Evolutionary conservation across 2,113 vertebrate species (phyloP), one percentile per base, ranked within the genome.

Genomic region (Noturus placidus): DNA sequence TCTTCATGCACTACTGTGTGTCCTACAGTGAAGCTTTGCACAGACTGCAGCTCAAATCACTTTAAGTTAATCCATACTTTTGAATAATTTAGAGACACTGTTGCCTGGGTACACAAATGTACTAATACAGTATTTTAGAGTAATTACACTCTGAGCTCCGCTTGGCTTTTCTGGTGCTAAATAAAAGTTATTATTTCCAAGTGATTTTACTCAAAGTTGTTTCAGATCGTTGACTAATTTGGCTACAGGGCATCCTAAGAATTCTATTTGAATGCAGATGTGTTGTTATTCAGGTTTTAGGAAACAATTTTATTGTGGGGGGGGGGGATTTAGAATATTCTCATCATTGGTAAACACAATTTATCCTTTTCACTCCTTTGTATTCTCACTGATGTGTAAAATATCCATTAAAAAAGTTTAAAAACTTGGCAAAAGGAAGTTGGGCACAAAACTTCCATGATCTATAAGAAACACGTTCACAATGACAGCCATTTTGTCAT

Each of bases 11-110:
- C 83, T 69, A 83, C 89, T 63, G 82, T 85, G 82, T 61, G 30
- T 77, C 70, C 76, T 78, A 78, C 84, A 87, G 85, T 79, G 81
- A 77, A 78, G 88, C 80, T 87, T 82, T 82, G 72, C 87, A 79
- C 35, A 56, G 80, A 85, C 84, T n/a, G 35, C 56, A 72, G 74
- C 72, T 46, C 76, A 84, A 88, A 83, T 50, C 67, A 57, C 87
- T 88, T 87, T 50, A 63, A 82, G 80, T 86, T 87, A 86, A 86
- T 83, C 70, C 84, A 33, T 85, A 82, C 56, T 90, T 88, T 27
- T 86, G 65, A 88, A 82, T 82, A 46, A 63, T 54, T 46, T 20
- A 25, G 67, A 83, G 22, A 87, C 70, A 76, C 13, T 46, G 30
- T 25, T 56, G 27, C 63, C 61, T 20, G 30, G 33, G 63, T 70